phyloP scores from a whole-genome alignment of 2,797 vertebrate species.

The Mormyrus hasselquistii region DNA sequence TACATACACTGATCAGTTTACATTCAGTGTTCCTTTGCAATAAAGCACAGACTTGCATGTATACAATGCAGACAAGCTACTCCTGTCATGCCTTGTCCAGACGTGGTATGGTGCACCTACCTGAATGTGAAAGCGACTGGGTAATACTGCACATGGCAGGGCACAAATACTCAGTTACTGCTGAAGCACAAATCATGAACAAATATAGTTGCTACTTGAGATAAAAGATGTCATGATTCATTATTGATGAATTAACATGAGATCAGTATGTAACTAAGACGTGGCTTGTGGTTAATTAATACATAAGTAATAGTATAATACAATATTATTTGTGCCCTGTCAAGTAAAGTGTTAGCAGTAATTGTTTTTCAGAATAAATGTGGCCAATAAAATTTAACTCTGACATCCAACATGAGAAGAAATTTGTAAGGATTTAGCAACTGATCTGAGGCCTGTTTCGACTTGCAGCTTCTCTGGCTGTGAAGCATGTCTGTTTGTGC shows the following conservation, averaged over 20 bases:
- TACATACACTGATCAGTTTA: not conserved
- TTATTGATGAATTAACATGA: not conserved
- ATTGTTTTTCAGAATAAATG: not conserved
- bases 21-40: not conserved
- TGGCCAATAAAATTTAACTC: not conserved
- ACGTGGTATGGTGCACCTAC: not conserved
- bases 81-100: not conserved
- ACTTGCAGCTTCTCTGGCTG: not conserved
- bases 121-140: not conserved
- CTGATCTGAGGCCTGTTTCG: not conserved
- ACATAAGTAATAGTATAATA: not conserved
- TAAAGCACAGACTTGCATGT: not conserved
- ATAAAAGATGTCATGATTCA: not conserved
- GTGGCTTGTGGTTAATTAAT: not conserved
- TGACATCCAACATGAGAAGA: not conserved
- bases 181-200: not conserved
- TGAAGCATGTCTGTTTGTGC: not conserved
- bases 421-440: not conserved
- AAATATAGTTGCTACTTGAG: not conserved
- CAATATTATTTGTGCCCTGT: not conserved
- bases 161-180: not conserved
- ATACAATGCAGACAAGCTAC: not conserved
- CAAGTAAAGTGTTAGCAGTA: not conserved
- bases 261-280: not conserved
- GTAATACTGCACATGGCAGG: not conserved